These are phyloP conservation scores for Collichthys lucidus DNA, from an alignment of 2,113 vertebrate species.

Conservation along the genomic window DNA sequence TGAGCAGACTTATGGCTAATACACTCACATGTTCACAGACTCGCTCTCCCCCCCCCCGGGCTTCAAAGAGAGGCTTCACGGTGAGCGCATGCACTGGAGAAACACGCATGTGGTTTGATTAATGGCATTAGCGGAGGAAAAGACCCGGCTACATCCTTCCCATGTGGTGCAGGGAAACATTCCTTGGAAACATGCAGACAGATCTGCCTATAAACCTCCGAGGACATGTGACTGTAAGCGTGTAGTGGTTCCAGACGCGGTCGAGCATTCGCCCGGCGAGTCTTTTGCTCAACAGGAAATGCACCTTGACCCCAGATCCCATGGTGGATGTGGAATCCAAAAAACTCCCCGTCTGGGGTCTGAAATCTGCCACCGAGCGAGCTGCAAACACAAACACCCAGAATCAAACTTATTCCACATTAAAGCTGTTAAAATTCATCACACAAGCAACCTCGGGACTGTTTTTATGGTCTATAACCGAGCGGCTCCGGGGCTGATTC, in stretches of 20 bases:
- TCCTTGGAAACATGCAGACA: slow-evolving; percentile 65
- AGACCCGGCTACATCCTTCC: slow-evolving; percentile 59
- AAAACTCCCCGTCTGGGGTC: slow-evolving; percentile 16
- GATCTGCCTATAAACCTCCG: slow-evolving; percentile 42
- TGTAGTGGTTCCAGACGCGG: slow-evolving; percentile 59
- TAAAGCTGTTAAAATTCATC: slow-evolving; percentile 1
- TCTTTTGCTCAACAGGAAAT: slow-evolving; percentile 67
- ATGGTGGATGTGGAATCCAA: slow-evolving; percentile 51
- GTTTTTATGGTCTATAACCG: slow-evolving; percentile 48
- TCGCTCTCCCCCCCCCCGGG: neutral
- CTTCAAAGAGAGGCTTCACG: slow-evolving; percentile 62
- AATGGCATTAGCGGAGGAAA: slow-evolving; percentile 70
- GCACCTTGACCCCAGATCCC: slow-evolving; percentile 71
- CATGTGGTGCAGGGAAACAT: slow-evolving; percentile 67
- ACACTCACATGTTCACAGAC: slow-evolving; percentile 50
- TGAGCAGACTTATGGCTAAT: slow-evolving; percentile 45
- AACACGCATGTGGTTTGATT: slow-evolving; percentile 70
- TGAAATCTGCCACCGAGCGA: neutral
- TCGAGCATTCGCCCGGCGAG: neutral
- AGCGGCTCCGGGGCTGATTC: slow-evolving; percentile 29
- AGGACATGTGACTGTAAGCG: slow-evolving; percentile 64
- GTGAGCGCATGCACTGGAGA: slow-evolving; percentile 50
- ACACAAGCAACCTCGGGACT: slow-evolving; percentile 29
- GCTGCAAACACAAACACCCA: slow-evolving; percentile 7
- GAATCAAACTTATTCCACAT: neutral